phyloP scores from a whole-genome alignment of 2,113 vertebrate species.

The Ictidomys tridecemlineatus region DNA sequence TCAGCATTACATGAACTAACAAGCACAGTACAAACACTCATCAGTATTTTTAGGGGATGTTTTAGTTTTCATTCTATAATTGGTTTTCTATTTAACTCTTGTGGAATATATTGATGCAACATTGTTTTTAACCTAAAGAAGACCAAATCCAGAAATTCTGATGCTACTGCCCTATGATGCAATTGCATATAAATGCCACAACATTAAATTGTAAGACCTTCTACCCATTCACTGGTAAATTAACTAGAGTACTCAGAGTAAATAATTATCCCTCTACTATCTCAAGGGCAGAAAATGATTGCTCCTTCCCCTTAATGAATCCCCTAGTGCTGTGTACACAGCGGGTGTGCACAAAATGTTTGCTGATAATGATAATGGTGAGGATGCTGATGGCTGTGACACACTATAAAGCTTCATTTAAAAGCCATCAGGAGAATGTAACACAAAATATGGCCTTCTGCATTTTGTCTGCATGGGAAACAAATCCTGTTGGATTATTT shows the following conservation, averaged over 20 bases:
- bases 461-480: slow-evolving; percentile 60
- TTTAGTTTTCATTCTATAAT: slow-evolving; percentile 43
- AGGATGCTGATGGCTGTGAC: slow-evolving; percentile 66
- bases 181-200: slow-evolving; percentile 23
- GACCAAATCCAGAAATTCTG: background rate
- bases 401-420: slow-evolving; percentile 76
- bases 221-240: slow-evolving; percentile 18
- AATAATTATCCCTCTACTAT: slow-evolving; percentile 67
- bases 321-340: slow-evolving; percentile 44
- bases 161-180: background rate
- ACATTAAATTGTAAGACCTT: background rate
- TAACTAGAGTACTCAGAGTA: slow-evolving; percentile 44
- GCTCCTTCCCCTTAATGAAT: slow-evolving; percentile 65
- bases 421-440: slow-evolving; percentile 69
- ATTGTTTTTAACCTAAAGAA: slow-evolving; percentile 43
- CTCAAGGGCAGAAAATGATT: slow-evolving; percentile 75
- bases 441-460: slow-evolving; percentile 56
- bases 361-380: slow-evolving; percentile 69
- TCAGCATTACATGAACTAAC: background rate
- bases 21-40: slow-evolving; percentile 27
- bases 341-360: slow-evolving; percentile 70
- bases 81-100: slow-evolving; percentile 47
- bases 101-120: background rate
- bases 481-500: slow-evolving; percentile 68
- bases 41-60: background rate